Percentiles rank a stretch among this genome's conserved stretches.
Conservation (phyloP, 2,888 invertebrate species). For the Dasysyrphus tricinctus region DNA sequence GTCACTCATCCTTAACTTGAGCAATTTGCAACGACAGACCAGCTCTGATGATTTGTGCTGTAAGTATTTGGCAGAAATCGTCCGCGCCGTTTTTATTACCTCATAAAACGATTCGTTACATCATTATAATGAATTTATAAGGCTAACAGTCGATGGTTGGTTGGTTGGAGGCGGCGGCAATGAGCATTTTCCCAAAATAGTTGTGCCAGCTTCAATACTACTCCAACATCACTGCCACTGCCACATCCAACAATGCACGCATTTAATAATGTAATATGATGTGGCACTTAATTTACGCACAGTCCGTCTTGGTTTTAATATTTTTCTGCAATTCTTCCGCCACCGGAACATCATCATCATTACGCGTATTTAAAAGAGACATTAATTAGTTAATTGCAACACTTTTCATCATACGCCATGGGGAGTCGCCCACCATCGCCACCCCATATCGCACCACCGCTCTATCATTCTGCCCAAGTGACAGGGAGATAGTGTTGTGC, state of each 20-base stretch:
- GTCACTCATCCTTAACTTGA: constrained; percentile 67
- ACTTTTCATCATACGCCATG: constrained; percentile 67
- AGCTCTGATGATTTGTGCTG: constrained; percentile 41
- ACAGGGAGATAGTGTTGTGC: constrained; percentile 1
- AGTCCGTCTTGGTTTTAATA: constrained; percentile 32
- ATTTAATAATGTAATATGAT: constrained; percentile 21
- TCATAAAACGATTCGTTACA: constrained; percentile 70
- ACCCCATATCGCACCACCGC: not conserved
- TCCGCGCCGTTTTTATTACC: constrained; percentile 63
- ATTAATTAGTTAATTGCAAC: constrained; percentile 74
- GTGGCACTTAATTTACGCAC: constrained; percentile 32
- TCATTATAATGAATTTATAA: constrained; percentile 60
- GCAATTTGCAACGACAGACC: constrained; percentile 49
- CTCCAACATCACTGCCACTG: not conserved
- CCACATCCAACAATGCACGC: not conserved
- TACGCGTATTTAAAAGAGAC: constrained; percentile 67
- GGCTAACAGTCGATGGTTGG: constrained; percentile 24
- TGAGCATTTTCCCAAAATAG: constrained; percentile 47
- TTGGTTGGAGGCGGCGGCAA: not conserved
- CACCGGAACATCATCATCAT: constrained; percentile 56
- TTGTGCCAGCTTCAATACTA: not conserved
- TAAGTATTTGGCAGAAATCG: constrained; percentile 42
- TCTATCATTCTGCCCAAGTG: constrained; percentile 3
- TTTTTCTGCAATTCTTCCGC: constrained; percentile 59
- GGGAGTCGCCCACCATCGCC: constrained; percentile 40